phyloP scores from a whole-genome alignment of 1,140 invertebrate genomes.

The Papilio xuthus region DNA sequence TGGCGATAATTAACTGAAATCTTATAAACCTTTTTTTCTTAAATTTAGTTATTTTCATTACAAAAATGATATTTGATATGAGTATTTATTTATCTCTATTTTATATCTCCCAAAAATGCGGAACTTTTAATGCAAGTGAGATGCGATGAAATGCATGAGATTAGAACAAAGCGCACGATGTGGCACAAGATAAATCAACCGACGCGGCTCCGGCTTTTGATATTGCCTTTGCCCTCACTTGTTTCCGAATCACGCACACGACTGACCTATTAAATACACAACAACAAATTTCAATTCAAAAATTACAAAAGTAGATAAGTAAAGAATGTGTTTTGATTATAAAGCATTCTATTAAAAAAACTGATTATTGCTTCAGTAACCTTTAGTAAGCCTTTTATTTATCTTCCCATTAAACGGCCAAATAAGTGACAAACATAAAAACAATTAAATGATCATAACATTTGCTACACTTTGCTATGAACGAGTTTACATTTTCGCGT shows the following conservation, averaged over 20 bases:
- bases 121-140: slow-evolving; percentile 61
- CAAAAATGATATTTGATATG: no score
- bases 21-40: no score
- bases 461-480: background rate
- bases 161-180: slow-evolving; percentile 61
- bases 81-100: background rate
- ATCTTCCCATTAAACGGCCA: no score
- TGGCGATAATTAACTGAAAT: background rate
- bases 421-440: background rate
- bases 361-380: background rate
- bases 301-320: background rate
- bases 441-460: background rate
- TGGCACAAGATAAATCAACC: slow-evolving; percentile 67
- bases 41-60: no score
- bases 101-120: slow-evolving; percentile 17
- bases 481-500: background rate
- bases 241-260: slow-evolving; percentile 42
- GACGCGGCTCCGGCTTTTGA: slow-evolving; percentile 62
- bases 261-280: slow-evolving; percentile 12
- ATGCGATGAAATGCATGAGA: slow-evolving; percentile 47
- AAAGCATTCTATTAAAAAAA: background rate
- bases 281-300: background rate
- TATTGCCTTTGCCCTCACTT: slow-evolving; percentile 54
- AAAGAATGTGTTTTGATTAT: background rate
- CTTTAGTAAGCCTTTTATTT: background rate